Conservation (phyloP, 23 tunicate species). For the Ascidia mentula region DNA sequence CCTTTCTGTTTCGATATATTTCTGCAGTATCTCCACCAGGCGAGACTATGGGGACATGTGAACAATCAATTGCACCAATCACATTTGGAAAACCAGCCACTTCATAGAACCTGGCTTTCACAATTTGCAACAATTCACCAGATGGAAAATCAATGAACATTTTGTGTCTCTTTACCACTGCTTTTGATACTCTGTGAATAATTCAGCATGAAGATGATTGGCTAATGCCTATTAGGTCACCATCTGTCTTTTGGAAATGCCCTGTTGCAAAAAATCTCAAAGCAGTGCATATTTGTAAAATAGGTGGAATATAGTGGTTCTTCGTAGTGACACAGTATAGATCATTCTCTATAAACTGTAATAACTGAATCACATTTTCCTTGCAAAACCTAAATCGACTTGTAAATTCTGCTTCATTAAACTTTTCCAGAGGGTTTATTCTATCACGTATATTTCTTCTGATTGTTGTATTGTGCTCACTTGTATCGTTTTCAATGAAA, state of each 20-base stretch:
- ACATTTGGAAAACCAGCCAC: conserved; percentile 26
- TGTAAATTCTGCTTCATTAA: too few relatives aligned
- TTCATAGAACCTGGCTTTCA: conserved; percentile 11
- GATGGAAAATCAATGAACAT: conserved; percentile 17
- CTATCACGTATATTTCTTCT: not conserved
- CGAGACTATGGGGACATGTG: conserved; percentile 38
- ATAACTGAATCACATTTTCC: not conserved
- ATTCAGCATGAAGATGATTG: conserved; percentile 23
- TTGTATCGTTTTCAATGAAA: too few relatives aligned
- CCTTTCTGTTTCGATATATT: conserved; percentile 26
- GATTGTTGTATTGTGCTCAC: too few relatives aligned
- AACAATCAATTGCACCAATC: conserved; percentile 29
- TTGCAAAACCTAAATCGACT: conserved; percentile 2
- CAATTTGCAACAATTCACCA: not conserved
- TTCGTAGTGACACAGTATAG: not conserved
- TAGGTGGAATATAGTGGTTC: not conserved
- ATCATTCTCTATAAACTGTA: not conserved
- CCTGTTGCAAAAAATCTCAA: conserved; percentile 24
- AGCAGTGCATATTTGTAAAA: not conserved
- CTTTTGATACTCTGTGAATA: conserved; percentile 13
- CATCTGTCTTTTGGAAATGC: conserved; percentile 27
- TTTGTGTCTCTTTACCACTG: not conserved
- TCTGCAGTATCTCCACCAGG: conserved; percentile 34
- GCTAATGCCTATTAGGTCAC: conserved; percentile 16
- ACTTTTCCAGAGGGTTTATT: too few relatives aligned